Base-by-base conservation (phyloP, 2,113 vertebrate genomes). In the Taxidea taxus region DNA sequence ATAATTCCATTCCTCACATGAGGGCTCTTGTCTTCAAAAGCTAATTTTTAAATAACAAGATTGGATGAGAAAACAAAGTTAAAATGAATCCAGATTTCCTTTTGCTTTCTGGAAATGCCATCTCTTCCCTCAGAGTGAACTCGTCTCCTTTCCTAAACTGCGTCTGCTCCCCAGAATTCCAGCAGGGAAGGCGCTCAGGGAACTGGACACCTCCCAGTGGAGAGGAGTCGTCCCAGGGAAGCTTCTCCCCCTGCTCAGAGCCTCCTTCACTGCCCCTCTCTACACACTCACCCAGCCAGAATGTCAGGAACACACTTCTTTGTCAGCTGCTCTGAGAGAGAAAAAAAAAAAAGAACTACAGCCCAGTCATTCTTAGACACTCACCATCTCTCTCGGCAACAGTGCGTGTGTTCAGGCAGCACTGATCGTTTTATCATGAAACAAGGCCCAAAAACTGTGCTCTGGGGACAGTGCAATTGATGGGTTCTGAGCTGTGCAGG, bases 21-120 rank as follows among this genome's bases (percentile, higher is more conserved):
- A 89, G 34, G 74, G 66, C 70, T 89, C 10, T 82, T 66, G 58
- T 81, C 64, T 92, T 91, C n/a, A 70, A 44, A 66, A 93, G 25
- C 47, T 78, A 16, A 54, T 84, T 88, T 88, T 83, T 88, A 70
- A 91, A 80, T 96, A 86, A 64, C 84, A 90, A 81, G 34, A 37
- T 64, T 56, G 58, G 16, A 77, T 92, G 44, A 25, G 78, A 58
- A 85, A 44, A 31, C 74, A 77, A 74, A 31, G 31, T 64, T 44
- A 42, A 81, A 90, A 47, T 64, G 34, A 82, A 34, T 89, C 14
- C 37, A 34, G 27, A 6, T 92, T 94, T 86, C 56, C 70, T 93
- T 66, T 91, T 90, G 42, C 75, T 87, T 80, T 88, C 92, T 75
- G 78, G 23, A 96, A 93, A 82, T 54, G 14, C 27, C 49, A 62